phyloP scores from a whole-genome alignment of 2,113 vertebrate species.

The Heteronetta atricapilla region DNA sequence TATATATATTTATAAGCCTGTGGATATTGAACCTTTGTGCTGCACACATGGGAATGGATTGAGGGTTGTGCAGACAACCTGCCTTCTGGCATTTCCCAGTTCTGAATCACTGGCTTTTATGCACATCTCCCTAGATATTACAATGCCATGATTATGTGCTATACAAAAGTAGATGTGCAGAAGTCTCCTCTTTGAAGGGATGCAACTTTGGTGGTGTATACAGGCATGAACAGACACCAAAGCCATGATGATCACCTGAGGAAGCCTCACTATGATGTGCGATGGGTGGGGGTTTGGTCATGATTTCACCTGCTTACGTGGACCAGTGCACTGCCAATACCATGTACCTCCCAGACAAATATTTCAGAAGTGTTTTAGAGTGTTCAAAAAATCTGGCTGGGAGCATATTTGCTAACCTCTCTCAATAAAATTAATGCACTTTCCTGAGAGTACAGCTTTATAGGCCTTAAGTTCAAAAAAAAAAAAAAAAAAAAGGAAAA shows the following conservation, averaged over 20 bases:
- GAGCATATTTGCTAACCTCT: neutral
- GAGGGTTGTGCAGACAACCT: neutral
- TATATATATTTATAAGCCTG: neutral
- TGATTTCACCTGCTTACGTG: neutral
- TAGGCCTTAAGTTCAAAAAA: neutral
- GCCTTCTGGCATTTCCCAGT: neutral
- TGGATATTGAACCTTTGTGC: neutral
- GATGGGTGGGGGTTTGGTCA: neutral
- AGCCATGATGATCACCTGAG: neutral
- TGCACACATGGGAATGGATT: neutral
- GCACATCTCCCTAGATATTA: neutral
- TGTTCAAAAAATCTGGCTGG: neutral
- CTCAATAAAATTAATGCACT: neutral
- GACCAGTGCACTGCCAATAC: neutral
- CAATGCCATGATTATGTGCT: accelerated
- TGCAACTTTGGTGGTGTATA: neutral
- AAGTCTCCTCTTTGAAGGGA: neutral
- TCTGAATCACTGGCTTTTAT: neutral
- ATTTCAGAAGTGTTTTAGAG: neutral
- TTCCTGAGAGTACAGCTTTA: neutral
- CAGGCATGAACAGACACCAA: neutral
- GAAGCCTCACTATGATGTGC: neutral
- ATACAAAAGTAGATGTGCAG: neutral
- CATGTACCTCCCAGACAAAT: neutral
- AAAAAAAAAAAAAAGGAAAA: neutral